phyloP scores from a whole-genome alignment of 1,140 invertebrate genomes.

The Drosophila sucinea region DNA sequence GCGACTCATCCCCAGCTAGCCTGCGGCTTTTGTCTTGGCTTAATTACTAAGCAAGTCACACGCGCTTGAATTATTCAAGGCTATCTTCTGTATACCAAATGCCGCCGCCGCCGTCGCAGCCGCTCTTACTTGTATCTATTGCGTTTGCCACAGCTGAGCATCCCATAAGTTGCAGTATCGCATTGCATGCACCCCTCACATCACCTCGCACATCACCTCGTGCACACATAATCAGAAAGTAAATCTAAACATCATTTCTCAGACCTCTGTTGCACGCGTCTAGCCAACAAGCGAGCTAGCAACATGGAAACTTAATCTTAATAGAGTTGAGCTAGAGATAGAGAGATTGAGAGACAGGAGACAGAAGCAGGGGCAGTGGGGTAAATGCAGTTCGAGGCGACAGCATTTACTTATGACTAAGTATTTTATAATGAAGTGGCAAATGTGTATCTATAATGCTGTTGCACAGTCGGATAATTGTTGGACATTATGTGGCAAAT shows the following conservation, averaged over 20 bases:
- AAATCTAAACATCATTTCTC: constrained; percentile 32
- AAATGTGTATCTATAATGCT: constrained; percentile 50
- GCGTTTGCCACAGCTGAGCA: constrained; percentile 55
- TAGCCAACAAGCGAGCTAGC: constrained; percentile 25
- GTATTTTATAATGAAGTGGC: constrained; percentile 76
- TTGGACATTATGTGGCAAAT: constrained; percentile 44
- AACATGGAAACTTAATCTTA: constrained; percentile 48
- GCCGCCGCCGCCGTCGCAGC: neutral
- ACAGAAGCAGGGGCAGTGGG: neutral
- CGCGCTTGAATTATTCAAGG: constrained; percentile 81
- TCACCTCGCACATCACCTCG: neutral
- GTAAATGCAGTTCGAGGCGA: constrained; percentile 43
- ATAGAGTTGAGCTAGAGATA: constrained; percentile 20
- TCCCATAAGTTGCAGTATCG: constrained; percentile 29
- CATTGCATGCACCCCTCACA: neutral
- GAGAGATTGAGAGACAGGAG: neutral
- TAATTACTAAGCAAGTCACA: constrained; percentile 82
- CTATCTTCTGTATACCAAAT: constrained; percentile 56
- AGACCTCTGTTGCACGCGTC: constrained; percentile 24
- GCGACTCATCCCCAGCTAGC: constrained; percentile 66
- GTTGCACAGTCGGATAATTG: constrained; percentile 46
- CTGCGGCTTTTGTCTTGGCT: constrained; percentile 76
- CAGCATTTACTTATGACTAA: constrained; percentile 59
- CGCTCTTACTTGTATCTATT: constrained; percentile 56
- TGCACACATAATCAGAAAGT: constrained; percentile 2